Base-by-base conservation (phyloP, 2,888 invertebrate species). In the Diachrysia chrysitis region DNA sequence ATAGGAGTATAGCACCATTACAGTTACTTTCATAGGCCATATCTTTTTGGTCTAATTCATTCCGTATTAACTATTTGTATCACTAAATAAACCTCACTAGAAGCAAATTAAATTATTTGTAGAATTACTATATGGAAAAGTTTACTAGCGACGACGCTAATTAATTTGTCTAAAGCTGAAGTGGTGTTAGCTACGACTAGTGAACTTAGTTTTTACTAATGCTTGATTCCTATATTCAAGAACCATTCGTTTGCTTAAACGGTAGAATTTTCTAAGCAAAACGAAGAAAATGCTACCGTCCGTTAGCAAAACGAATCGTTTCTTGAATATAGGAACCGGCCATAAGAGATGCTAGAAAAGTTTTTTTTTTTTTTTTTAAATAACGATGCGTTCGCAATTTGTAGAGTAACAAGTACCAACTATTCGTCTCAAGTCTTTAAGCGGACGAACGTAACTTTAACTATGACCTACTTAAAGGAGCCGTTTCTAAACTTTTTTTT, bases 11-110 rank as follows among this genome's bases (percentile, higher is more conserved):
- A 95, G 95, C 95, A 95, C 95, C 95, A 93, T 89, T 91, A 91
- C 93, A 91, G 90, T 95, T 95, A 92, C 94, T 85, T 89, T 92
- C 92, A 88, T 94, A 95, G 95, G 95, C 95, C 95, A 92, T 95
- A 81, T 87, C 87, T 88, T 83, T 93, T 95, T 95, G 95, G 95
- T 95, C 95, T 95, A 93, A 89, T 87, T 82, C 83, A 83, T 83
- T 83, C 83, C 82, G 61, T 81, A 81, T 66, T 58, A 73, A 73
- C 73, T 82, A 82, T 76, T 70, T 79, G 59, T 69, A 65, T 73
- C 35, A 64, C 75, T 79, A 68, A 53, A 63, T 78, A 72, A 79
- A 81, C 67, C 70, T 78, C 74, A 63, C 70, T 79, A 81, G 62
- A 67, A 74, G 71, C 69, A 78, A 74, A 69, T 71, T 59, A 75